These are phyloP conservation scores for Stegodyphus mimosarum DNA, from an alignment of 1,140 invertebrate genomes.

Conservation along the genomic window DNA sequence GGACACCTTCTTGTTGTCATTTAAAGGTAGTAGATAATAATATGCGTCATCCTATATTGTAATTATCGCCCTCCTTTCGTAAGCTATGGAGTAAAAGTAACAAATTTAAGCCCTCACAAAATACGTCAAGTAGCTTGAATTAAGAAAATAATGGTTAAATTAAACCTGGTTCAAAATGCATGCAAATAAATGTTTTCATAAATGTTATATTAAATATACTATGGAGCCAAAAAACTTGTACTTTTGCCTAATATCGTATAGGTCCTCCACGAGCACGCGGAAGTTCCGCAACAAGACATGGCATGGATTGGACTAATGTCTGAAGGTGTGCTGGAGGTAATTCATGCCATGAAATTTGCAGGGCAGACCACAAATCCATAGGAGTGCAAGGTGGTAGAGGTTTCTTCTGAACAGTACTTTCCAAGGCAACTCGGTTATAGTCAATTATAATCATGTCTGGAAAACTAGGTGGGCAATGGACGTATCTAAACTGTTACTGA, in stretches of 20 bases:
- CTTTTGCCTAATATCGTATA: not conserved
- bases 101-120: too few species aligned
- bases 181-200: too few species aligned
- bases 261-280: not conserved
- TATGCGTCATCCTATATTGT: too few species aligned
- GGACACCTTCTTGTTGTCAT: too few species aligned
- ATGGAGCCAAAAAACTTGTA: not conserved
- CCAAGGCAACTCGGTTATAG: not conserved
- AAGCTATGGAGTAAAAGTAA: too few species aligned
- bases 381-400: not conserved
- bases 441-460: not conserved
- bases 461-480: not conserved
- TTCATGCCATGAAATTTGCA: not conserved
- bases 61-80: too few species aligned
- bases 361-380: not conserved
- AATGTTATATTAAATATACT: too few species aligned
- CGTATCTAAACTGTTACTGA: not conserved
- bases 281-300: not conserved
- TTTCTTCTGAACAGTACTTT: not conserved
- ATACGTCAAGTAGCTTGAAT: too few species aligned
- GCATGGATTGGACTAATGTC: not conserved
- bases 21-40: too few species aligned
- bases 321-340: not conserved
- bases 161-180: too few species aligned
- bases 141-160: too few species aligned